Percentiles rank a stretch among this genome's conserved stretches.
Evolutionary conservation across 2,797 vertebrate genomes (phyloP).

Genomic region (Artibeus lituratus): DNA sequence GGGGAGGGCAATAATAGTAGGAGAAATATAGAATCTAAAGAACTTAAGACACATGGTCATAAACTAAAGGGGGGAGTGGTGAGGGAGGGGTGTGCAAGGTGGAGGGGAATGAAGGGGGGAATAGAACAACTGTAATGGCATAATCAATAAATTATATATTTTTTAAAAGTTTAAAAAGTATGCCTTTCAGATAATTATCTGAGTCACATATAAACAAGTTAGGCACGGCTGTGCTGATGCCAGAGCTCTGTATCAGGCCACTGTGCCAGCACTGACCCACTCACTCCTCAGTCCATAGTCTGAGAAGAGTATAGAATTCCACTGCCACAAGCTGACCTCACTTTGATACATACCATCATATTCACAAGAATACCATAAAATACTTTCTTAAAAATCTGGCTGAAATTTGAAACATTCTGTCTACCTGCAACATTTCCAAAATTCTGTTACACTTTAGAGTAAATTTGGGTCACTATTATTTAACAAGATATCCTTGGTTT

Average conservation of each 20-base stretch:
- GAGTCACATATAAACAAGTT: constrained; percentile 19
- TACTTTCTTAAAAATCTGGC: background rate
- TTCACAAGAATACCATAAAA: background rate
- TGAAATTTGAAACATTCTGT: background rate
- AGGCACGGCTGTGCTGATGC: background rate
- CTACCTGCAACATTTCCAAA: background rate
- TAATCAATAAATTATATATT: too few relatives aligned
- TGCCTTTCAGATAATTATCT: background rate
- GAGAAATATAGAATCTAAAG: too few relatives aligned
- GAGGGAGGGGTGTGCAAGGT: too few relatives aligned
- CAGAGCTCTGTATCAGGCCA: background rate
- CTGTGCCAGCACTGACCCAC: background rate
- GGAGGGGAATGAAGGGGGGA: too few relatives aligned
- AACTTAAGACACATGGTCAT: too few relatives aligned
- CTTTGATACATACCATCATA: constrained; percentile 17
- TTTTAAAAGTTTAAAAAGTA: background rate
- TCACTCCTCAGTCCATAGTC: background rate
- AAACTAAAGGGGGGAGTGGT: too few relatives aligned
- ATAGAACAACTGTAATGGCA: too few relatives aligned
- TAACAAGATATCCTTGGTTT: background rate
- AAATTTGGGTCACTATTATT: background rate
- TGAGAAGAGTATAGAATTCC: background rate
- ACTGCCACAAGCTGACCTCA: constrained; percentile 29
- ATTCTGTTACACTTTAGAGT: background rate
- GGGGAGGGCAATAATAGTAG: too few relatives aligned